Percentiles rank a stretch among this genome's conserved stretches.
Conservation (phyloP, 2,888 invertebrate species). For the Pilophorus perplexus region DNA sequence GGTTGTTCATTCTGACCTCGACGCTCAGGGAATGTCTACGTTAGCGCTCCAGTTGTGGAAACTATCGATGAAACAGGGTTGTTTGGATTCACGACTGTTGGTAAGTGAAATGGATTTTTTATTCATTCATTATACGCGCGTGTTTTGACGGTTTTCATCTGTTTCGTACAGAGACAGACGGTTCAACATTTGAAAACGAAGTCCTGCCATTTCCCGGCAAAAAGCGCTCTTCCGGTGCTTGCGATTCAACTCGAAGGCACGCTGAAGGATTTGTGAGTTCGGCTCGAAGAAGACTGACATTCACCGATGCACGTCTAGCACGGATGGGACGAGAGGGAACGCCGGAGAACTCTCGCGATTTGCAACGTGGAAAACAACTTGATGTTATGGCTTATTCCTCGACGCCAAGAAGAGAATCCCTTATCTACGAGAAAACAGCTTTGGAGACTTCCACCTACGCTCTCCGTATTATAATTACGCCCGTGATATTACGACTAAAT, state of each 20-base stretch:
- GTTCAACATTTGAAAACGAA: slow-evolving; percentile 10
- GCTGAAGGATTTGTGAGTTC: too few species aligned
- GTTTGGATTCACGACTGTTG: slow-evolving; percentile 57
- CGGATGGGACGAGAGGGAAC: too few species aligned
- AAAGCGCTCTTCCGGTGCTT: not conserved
- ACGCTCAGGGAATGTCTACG: slow-evolving; percentile 60
- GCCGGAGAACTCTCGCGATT: too few species aligned
- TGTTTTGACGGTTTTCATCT: not conserved
- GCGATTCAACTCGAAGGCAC: slow-evolving; percentile 3
- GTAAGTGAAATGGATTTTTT: slow-evolving; percentile 50
- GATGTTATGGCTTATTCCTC: too few species aligned
- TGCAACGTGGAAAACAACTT: too few species aligned
- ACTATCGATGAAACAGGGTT: slow-evolving; percentile 66
- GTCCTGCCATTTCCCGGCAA: slow-evolving; percentile 9
- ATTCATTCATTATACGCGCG: not conserved
- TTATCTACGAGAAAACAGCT: too few species aligned
- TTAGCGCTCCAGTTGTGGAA: slow-evolving; percentile 81
- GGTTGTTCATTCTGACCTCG: slow-evolving; percentile 64
- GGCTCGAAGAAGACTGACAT: too few species aligned
- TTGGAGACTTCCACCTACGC: too few species aligned
- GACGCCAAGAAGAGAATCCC: too few species aligned
- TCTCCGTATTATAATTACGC: too few species aligned
- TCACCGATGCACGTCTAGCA: too few species aligned
- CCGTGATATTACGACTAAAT: too few species aligned
- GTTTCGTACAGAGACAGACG: not conserved